Percentiles rank a stretch among this genome's conserved stretches.
Conservation (phyloP, 2,797 vertebrate genomes). For the Sardinella longiceps region DNA sequence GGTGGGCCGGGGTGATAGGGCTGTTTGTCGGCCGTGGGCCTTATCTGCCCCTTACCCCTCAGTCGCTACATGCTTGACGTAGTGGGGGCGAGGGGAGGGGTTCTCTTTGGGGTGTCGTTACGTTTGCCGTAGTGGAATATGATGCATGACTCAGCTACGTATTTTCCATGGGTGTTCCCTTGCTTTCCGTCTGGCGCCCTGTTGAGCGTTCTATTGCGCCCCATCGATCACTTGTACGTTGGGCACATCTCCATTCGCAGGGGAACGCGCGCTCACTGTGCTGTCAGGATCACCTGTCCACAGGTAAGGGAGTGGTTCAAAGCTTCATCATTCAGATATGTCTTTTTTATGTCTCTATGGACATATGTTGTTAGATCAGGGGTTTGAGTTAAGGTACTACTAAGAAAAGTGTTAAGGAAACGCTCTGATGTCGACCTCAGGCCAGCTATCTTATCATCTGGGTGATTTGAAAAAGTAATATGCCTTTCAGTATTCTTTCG, state of each 20-base stretch:
- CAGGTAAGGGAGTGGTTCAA: constrained; percentile 71
- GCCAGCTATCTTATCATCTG: neutral
- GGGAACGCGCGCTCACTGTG: constrained; percentile 56
- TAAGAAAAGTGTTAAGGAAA: neutral
- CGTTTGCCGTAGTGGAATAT: constrained; percentile 23
- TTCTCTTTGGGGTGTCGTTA: constrained; percentile 43
- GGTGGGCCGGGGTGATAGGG: constrained; percentile 72
- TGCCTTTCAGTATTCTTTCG: neutral
- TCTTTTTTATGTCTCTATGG: neutral
- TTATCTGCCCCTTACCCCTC: constrained; percentile 66
- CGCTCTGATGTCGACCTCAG: neutral
- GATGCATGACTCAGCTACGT: constrained; percentile 57
- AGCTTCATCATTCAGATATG: neutral
- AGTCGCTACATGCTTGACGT: constrained; percentile 37
- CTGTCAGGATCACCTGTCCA: constrained; percentile 70
- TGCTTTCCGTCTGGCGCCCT: constrained; percentile 36
- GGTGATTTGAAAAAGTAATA: neutral
- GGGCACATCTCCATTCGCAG: constrained; percentile 44
- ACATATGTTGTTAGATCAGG: neutral
- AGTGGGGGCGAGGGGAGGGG: constrained; percentile 30
- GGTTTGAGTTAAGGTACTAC: neutral
- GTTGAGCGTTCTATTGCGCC: constrained; percentile 20
- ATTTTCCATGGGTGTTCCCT: constrained; percentile 74
- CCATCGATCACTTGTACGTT: constrained; percentile 58
- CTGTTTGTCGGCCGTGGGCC: constrained; percentile 56